phyloP scores from a whole-genome alignment of 2,113 vertebrate species.

The Albula goreensis region DNA sequence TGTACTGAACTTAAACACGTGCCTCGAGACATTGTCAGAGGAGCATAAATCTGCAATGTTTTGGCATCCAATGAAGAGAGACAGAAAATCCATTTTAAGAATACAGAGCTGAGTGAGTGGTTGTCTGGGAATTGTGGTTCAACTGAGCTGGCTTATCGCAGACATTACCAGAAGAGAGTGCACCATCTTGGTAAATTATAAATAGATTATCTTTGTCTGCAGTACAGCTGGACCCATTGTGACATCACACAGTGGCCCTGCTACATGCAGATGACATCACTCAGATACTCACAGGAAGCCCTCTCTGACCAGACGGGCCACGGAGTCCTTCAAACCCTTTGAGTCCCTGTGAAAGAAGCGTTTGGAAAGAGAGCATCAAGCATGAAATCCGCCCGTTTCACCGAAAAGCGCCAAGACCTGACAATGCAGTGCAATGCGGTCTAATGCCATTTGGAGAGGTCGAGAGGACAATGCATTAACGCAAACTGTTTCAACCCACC shows the following conservation, averaged over 20 bases:
- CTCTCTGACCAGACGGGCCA: constrained; percentile 68
- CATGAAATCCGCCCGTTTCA: background rate
- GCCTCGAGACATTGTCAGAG: too few species aligned
- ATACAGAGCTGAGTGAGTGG: too few species aligned
- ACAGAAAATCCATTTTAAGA: too few species aligned
- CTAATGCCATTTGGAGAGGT: background rate
- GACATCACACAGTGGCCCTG: background rate
- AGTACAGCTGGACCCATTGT: background rate
- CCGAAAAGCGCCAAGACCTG: background rate
- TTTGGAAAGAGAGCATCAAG: background rate
- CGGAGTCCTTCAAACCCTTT: constrained; percentile 77
- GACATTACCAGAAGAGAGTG: too few species aligned
- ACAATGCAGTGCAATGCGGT: background rate
- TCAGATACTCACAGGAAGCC: constrained; percentile 69
- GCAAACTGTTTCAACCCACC: background rate
- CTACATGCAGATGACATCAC: background rate
- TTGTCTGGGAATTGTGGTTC: too few species aligned
- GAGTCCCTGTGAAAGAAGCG: constrained; percentile 67
- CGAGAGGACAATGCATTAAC: background rate
- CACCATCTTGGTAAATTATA: too few species aligned
- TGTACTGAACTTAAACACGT: too few species aligned
- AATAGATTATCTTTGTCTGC: background rate
- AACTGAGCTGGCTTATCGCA: too few species aligned
- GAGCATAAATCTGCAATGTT: too few species aligned
- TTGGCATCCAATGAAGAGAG: too few species aligned